Conservation (phyloP, 2,113 vertebrate genomes). For the Alethe diademata region DNA sequence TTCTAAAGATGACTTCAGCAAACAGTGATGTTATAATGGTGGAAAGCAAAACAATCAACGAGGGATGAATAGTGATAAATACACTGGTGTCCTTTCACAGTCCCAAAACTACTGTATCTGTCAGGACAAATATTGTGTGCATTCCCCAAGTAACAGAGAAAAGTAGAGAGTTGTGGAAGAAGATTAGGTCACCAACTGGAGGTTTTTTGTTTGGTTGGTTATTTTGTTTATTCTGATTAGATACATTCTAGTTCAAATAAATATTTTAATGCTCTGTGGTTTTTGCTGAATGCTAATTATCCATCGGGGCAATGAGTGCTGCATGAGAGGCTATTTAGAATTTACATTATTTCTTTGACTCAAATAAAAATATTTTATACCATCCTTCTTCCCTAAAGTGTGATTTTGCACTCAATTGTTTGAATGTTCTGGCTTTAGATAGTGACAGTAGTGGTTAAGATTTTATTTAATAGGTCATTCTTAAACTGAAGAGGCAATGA, state of each 20-base stretch:
- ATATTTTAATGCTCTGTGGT: not conserved
- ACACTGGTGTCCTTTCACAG: not conserved
- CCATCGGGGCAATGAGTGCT: not conserved
- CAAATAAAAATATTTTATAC: not conserved
- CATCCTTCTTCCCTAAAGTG: not conserved
- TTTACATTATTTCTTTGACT: not conserved
- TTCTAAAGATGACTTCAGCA: not conserved
- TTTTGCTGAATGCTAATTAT: not conserved
- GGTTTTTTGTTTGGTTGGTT: fast-evolving
- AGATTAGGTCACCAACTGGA: not conserved
- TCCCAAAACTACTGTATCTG: not conserved
- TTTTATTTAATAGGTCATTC: not conserved
- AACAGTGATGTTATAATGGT: not conserved
- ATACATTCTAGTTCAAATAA: not conserved
- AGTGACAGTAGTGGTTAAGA: not conserved
- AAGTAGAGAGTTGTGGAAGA: not conserved
- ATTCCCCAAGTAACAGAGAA: not conserved
- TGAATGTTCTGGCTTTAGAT: not conserved
- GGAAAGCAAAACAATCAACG: not conserved
- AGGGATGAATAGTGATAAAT: not conserved
- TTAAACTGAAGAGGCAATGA: not conserved
- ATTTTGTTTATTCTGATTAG: not conserved
- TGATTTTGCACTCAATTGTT: not conserved
- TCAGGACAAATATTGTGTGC: not conserved
- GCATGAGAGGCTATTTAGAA: not conserved